Base-by-base conservation (phyloP, 1,140 invertebrate species). In the Gryllus bimaculatus region DNA sequence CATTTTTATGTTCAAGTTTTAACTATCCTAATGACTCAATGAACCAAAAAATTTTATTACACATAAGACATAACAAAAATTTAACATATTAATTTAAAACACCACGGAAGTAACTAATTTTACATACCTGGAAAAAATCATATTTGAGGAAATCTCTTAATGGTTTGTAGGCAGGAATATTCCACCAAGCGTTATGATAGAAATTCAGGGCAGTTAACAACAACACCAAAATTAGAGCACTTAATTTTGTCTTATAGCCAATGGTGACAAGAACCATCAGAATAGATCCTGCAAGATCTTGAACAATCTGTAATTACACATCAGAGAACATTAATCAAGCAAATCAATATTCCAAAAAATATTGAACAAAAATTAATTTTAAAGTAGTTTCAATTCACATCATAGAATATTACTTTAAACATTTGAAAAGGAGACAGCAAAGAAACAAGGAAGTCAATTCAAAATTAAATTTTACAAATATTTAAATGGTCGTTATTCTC, bases 131-230 rank as follows among this genome's bases (percentile, higher is more conserved):
- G 93, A 99, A 99, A 89, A 99, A 99, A 87, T 99, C 98, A 85
- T 99, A 99, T 91, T 99, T 99, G 75, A 99, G 92, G 89, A 99
- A 99, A 88, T 99, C 98, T 85, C 98, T 90, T 81, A 99, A 93
- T 20, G 97, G 96, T 84, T 96, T 96, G 86, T 98, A 94, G 8
- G 93, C 89, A 7, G 97, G 96, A 85, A 99, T 94, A 80, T 90
- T 92, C 98, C 98, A 99, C 94, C 95, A 99, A 74, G 95, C 95
- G 86, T 99, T 99, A 85, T 98, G 94, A 85, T 98, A 99, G 82
- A 99, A 90, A 87, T 99, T 99, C 79, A 99, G 90, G 49, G 92
- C 89, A 10, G 93, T 92, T 8, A 99, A 89, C 88, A 98, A 93
- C 8, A 95, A 84, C 47, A 99, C 97, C 73, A 99, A 90, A 84